Conservation (phyloP, 2,888 invertebrate genomes). For the Drosophila lutescens region DNA sequence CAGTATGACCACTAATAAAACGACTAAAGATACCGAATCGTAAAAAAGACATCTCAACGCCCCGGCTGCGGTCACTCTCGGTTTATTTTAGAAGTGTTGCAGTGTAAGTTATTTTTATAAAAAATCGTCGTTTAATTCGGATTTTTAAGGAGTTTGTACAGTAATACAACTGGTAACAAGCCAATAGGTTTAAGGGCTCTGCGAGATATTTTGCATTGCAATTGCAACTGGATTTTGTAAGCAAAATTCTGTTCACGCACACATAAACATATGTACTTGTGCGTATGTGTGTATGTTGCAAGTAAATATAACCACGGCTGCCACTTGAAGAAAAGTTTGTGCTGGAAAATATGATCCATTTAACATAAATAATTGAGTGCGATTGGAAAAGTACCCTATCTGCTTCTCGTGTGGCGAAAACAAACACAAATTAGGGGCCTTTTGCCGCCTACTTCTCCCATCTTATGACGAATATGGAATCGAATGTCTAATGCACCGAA, state of each 20-base stretch:
- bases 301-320: slow-evolving; percentile 24
- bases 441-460: not conserved
- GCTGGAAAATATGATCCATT: slow-evolving; percentile 33
- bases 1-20: not conserved
- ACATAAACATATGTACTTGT: slow-evolving; percentile 7
- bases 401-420: not conserved
- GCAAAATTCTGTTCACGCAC: slow-evolving; percentile 11
- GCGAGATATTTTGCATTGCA: not conserved
- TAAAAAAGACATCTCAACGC: not conserved
- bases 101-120: slow-evolving; percentile 47
- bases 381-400: not conserved
- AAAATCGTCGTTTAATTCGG: not conserved
- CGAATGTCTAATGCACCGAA: slow-evolving; percentile 12
- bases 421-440: not conserved
- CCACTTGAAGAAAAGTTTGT: slow-evolving; percentile 31
- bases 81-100: slow-evolving; percentile 40
- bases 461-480: not conserved
- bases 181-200: not conserved
- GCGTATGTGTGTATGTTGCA: slow-evolving; percentile 32
- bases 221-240: not conserved
- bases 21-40: not conserved
- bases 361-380: slow-evolving; percentile 11
- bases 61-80: slow-evolving; percentile 14
- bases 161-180: not conserved
- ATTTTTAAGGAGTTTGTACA: slow-evolving; percentile 3